Conservation (phyloP, 1,140 invertebrate species). For the Zeugodacus cucurbitae region DNA sequence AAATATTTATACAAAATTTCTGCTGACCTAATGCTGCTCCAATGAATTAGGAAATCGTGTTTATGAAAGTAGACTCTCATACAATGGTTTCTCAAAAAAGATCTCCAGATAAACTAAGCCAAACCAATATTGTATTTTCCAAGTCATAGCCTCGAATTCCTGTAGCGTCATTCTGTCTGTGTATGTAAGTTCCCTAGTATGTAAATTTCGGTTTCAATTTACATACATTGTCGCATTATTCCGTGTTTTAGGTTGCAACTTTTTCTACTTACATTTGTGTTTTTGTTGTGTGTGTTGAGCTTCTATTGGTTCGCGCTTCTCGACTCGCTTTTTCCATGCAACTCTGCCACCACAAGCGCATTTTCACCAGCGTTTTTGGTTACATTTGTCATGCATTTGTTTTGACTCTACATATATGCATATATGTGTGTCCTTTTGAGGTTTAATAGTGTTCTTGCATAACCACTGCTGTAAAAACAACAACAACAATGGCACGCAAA, state of each 20-base stretch:
- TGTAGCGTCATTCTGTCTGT: too few relatives aligned
- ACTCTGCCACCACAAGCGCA: neutral
- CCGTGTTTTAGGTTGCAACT: neutral
- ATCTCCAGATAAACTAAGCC: too few relatives aligned
- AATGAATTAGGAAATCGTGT: too few relatives aligned
- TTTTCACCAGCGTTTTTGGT: neutral
- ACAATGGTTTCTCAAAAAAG: too few relatives aligned
- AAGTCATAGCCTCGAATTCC: too few relatives aligned
- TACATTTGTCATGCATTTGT: neutral
- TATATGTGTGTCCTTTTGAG: neutral
- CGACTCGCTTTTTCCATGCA: neutral
- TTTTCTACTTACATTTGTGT: neutral
- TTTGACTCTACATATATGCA: neutral
- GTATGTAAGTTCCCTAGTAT: neutral
- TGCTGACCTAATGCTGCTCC: too few relatives aligned
- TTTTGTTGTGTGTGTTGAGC: too few relatives aligned
- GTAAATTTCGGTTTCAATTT: neutral
- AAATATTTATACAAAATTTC: too few relatives aligned
- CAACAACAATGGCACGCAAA: neutral
- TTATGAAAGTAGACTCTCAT: too few relatives aligned
- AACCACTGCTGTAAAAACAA: neutral
- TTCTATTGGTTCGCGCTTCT: too few relatives aligned
- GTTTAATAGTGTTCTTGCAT: neutral
- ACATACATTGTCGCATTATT: neutral
- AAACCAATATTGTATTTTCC: too few relatives aligned